Evolutionary conservation across 2,888 invertebrate genomes (phyloP), one percentile per base, ranked within the genome.

Genomic region (Trichogramma dendrolimi): DNA sequence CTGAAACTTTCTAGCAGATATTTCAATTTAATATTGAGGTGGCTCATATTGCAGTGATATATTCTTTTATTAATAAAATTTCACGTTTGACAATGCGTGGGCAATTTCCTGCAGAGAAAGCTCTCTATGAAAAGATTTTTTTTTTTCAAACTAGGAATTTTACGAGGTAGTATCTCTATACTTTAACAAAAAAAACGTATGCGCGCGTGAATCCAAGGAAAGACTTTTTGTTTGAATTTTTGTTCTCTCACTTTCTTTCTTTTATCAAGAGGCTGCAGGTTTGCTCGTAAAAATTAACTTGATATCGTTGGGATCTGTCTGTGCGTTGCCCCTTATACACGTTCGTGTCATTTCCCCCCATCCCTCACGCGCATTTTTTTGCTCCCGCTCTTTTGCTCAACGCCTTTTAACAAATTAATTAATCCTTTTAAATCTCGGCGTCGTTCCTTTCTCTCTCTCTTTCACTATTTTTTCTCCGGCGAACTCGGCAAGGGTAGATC

Each of bases 201-300:
- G 27, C 27, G 55, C n/a, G 27, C 41, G 48, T 39, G 11, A 56
- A 55, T 46, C 40, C 53, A 54, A 54, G 41, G 39, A 40, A 40
- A 27, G 48, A 43, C 55, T 63, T 53, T 49, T 60, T 55, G 53
- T 54, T 61, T 50, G 50, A 50, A 41, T 47, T 49, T 55, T 48
- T 14, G 46, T 27, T 27, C 27, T 27, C 60, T 41, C 10, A 6
- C 39, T n/a, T 42, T 43, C 47, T 42, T 56, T 54, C 57, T 50
- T 56, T 58, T 61, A 53, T 60, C 58, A 47, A 56, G 27, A 27
- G 41, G 42, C 51, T 40, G 14, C 44, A 59, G 41, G 43, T n/a
- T 54, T 46, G 62, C 66, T 56, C 62, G 60, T 63, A 60, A 63
- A 63, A 63, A 63, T 63, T 63, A 60, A 63, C 56, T 43, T 55